Evolutionary conservation across 2,797 vertebrate species (phyloP).

Genomic region (Pipistrellus pipistrellus): DNA sequence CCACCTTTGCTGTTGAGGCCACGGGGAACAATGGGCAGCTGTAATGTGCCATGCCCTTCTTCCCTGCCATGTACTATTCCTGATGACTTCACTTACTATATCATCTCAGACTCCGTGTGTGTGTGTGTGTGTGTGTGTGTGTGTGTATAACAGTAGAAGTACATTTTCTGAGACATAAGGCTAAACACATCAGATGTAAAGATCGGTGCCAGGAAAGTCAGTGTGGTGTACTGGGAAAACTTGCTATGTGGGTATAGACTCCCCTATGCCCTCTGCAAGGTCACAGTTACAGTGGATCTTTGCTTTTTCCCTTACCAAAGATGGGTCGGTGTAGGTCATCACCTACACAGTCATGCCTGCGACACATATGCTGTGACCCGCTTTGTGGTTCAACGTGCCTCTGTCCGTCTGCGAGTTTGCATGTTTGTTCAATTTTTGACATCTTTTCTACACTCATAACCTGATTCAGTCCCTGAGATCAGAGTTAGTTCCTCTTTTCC

Average conservation of each 20-base stretch:
- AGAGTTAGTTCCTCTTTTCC: neutral
- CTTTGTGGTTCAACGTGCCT: fast-evolving
- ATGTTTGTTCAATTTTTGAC: fast-evolving
- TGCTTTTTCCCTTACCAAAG: neutral
- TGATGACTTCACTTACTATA: neutral
- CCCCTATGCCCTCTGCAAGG: fast-evolving
- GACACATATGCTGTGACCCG: fast-evolving
- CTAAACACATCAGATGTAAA: neutral
- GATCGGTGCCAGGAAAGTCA: neutral
- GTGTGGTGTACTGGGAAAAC: neutral
- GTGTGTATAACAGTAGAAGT: neutral
- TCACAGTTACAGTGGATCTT: neutral
- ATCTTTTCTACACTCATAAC: neutral
- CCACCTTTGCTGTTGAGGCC: slow-evolving; percentile 65
- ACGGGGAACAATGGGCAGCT: slow-evolving; percentile 37
- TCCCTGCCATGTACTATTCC: neutral
- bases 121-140: neutral
- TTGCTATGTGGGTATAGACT: neutral
- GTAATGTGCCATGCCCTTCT: neutral
- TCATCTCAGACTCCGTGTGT: no score
- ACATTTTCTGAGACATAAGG: neutral
- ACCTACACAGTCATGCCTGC: no score
- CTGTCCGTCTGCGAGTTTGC: neutral
- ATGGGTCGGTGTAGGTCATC: no score
- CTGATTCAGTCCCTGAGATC: neutral